phyloP scores from a whole-genome alignment of 2,797 vertebrate species.

The Aselliscus stoliczkanus region DNA sequence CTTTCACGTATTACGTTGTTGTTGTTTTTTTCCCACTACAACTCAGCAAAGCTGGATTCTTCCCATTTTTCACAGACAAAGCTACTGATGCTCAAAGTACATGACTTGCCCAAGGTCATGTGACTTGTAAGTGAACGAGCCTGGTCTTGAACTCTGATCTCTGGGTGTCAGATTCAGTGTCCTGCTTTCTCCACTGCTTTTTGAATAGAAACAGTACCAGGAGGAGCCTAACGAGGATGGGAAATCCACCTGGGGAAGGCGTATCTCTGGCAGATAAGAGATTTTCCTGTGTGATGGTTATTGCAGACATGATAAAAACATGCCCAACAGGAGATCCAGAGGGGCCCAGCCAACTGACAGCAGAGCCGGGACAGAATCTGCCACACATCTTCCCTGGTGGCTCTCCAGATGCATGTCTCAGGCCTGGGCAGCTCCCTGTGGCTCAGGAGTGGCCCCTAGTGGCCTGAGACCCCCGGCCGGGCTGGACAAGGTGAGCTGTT shows the following conservation, averaged over 20 bases:
- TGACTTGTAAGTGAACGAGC: neutral
- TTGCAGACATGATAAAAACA: accelerated
- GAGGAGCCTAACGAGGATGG: neutral
- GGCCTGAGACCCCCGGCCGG: accelerated
- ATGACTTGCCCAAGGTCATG: neutral
- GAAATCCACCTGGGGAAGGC: neutral
- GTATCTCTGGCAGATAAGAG: neutral
- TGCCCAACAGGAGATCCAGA: neutral
- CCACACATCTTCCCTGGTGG: neutral
- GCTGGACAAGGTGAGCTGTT: accelerated
- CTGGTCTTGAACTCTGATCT: neutral
- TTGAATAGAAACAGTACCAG: neutral
- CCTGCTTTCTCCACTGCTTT: neutral
- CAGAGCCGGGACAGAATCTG: neutral
- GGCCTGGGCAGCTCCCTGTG: neutral
- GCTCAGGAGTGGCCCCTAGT: neutral
- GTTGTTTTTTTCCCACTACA: neutral
- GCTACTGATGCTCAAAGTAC: neutral
- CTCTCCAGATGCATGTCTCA: neutral
- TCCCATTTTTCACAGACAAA: neutral
- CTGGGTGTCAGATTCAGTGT: neutral
- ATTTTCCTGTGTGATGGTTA: neutral
- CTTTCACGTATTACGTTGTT: accelerated
- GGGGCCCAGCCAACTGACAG: neutral
- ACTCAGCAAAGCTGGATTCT: no score